Base-by-base conservation (phyloP, 2,113 vertebrate genomes). In the Ammodytes marinus region DNA sequence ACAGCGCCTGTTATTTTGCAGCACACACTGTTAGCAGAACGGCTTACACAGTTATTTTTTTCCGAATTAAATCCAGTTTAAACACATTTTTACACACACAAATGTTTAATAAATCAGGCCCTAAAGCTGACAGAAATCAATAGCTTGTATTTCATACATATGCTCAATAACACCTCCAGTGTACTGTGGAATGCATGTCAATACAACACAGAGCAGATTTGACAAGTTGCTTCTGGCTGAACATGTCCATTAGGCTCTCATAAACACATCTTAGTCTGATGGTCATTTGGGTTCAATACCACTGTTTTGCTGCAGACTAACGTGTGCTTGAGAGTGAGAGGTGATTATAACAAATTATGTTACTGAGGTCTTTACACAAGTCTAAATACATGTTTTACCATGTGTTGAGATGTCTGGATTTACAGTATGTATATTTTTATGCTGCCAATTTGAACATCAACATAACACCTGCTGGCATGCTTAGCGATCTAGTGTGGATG, bases 391-490 rank as follows among this genome's bases (percentile, higher is more conserved):
- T 8, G 63, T 45, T 54, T 58, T 4, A 74, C 11, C 79, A 66
- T 82, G 35, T 76, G 83, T 52, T n/a, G 14, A 49, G 13, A 57
- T 45, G 42, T 74, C 63, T 75, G 74, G 17, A 63, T 75, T 70
- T 70, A 69, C 17, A 60, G 63, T 83, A 47, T 55, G 77, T 45
- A 27, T 10, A 19, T 19, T 0, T 8, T 66, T 37, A 43, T 13
- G 35, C 64, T 67, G 79, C 85, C 79, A 63, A 84, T n/a, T 59
- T 14, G 65, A 83, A 79, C 79, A 59, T 66, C 69, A 54, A 45
- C 15, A 1, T 0, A 80, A 77, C 79, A 85, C 65, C 82, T 77
- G 82, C 69, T 74, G 6, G 1, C 17, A 35, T 47, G 12, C 57
- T 6, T 0, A 45, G 74, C 61, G 5, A 11, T 64, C 55, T 53